Conservation (phyloP, 1,140 invertebrate genomes). For the Drosophila repletoides region DNA sequence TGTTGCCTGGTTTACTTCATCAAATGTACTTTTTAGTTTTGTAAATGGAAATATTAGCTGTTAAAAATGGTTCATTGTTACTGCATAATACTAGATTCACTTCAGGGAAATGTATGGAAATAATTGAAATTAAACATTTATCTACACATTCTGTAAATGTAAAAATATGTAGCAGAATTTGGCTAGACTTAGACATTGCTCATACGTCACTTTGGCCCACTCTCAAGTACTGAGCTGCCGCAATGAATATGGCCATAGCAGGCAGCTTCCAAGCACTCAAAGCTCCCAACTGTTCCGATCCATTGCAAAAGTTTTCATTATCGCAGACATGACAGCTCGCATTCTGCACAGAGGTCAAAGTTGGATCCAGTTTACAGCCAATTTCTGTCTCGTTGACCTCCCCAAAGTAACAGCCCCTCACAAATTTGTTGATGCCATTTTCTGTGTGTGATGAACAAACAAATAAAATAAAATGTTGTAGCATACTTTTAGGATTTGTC, state of each 20-base stretch:
- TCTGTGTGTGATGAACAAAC: constrained; percentile 32
- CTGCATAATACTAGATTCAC: constrained; percentile 3
- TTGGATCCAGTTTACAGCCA: constrained; percentile 69
- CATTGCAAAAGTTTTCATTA: constrained; percentile 69
- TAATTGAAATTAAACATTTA: too few relatives aligned
- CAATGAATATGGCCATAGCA: constrained; percentile 24
- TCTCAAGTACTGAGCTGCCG: constrained; percentile 6
- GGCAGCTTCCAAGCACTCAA: constrained; percentile 32
- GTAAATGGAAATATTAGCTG: too few relatives aligned
- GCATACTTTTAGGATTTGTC: constrained; percentile 54
- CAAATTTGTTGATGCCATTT: constrained; percentile 60
- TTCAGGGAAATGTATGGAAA: too few relatives aligned
- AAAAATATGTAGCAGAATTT: too few relatives aligned
- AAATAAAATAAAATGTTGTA: constrained; percentile 19
- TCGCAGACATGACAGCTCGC: constrained; percentile 70
- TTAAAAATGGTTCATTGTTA: too few relatives aligned
- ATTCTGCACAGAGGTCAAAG: constrained; percentile 52
- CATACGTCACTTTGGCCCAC: constrained; percentile 7
- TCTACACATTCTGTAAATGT: too few relatives aligned
- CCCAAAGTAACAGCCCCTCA: constrained; percentile 73
- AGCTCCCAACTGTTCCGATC: constrained; percentile 4
- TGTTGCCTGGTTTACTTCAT: too few relatives aligned
- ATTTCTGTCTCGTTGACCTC: constrained; percentile 68
- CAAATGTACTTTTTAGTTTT: too few relatives aligned
- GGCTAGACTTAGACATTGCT: constrained; percentile 5